Percentiles rank a stretch among this genome's conserved stretches.
These are phyloP conservation scores for Loriculus beryllinus DNA, from an alignment of 2,797 vertebrate genomes.

Conservation along the genomic window DNA sequence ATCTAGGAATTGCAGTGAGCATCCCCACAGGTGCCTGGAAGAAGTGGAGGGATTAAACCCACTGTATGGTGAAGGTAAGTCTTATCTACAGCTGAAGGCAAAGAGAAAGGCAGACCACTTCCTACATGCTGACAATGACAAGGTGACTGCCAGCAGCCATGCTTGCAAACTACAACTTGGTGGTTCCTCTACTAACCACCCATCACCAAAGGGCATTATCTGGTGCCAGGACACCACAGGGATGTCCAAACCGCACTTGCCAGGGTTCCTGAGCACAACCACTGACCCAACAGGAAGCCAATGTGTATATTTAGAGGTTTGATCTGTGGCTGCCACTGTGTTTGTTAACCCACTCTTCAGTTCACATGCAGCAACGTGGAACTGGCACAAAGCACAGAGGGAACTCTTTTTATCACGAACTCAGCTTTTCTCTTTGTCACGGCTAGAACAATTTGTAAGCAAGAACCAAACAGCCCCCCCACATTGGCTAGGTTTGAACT, in stretches of 20 bases:
- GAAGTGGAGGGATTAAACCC: background rate
- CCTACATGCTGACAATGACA: fast-evolving
- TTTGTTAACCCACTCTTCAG: fast-evolving
- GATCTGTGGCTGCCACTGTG: background rate
- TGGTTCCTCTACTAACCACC: background rate
- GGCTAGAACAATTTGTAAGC: background rate
- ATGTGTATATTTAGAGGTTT: background rate
- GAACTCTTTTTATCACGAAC: background rate
- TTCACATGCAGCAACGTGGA: fast-evolving
- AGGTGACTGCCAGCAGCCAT: background rate
- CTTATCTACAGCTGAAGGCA: background rate
- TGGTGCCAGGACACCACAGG: fast-evolving
- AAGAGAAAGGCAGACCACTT: background rate
- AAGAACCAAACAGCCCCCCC: fast-evolving
- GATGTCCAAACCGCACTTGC: background rate
- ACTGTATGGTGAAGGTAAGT: background rate
- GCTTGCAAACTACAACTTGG: too few relatives aligned
- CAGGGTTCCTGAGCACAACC: background rate
- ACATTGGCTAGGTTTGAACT: too few relatives aligned
- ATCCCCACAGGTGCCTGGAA: background rate
- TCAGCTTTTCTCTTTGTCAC: fast-evolving
- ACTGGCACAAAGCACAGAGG: fast-evolving
- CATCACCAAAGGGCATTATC: fast-evolving
- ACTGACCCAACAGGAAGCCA: background rate
- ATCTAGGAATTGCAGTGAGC: background rate